Conservation (phyloP, 2,113 vertebrate species). For the Ivindomyrus marchei region DNA sequence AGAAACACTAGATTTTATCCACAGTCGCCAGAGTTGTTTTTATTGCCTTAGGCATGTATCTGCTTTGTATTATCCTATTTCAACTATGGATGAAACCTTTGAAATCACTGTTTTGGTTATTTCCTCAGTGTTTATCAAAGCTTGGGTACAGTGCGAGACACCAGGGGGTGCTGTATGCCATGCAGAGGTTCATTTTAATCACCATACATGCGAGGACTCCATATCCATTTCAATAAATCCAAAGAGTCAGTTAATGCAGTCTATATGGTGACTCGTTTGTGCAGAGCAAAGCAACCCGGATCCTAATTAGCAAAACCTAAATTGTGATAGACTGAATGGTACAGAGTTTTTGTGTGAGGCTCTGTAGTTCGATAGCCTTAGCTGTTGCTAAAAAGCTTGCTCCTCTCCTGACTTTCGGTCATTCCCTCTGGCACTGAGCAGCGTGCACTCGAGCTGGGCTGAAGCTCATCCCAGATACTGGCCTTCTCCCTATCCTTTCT, state of each 20-base stretch:
- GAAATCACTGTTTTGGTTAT: neutral
- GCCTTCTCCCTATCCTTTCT: slow-evolving; percentile 60
- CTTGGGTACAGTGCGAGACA: slow-evolving; percentile 40
- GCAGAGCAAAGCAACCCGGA: neutral
- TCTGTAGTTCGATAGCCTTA: neutral
- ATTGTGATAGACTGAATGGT: neutral
- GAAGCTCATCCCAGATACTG: slow-evolving; percentile 30
- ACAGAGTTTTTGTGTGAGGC: neutral
- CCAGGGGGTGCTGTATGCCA: slow-evolving; percentile 66
- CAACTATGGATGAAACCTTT: neutral
- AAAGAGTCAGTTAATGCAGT: neutral
- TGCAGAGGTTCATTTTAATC: slow-evolving; percentile 37
- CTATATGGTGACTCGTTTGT: neutral
- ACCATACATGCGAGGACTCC: neutral
- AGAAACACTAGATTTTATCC: neutral
- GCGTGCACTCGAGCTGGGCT: slow-evolving; percentile 66
- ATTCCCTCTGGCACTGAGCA: slow-evolving; percentile 58
- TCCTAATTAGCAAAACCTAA: neutral
- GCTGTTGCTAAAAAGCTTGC: neutral
- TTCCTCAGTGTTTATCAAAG: slow-evolving; percentile 37
- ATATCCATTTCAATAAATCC: slow-evolving; percentile 46
- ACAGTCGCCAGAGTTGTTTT: neutral
- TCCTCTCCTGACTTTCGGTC: neutral
- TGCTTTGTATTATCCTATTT: neutral
- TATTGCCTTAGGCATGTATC: neutral